phyloP scores from a whole-genome alignment of 2,113 vertebrate genomes.

The Nipponia nippon region DNA sequence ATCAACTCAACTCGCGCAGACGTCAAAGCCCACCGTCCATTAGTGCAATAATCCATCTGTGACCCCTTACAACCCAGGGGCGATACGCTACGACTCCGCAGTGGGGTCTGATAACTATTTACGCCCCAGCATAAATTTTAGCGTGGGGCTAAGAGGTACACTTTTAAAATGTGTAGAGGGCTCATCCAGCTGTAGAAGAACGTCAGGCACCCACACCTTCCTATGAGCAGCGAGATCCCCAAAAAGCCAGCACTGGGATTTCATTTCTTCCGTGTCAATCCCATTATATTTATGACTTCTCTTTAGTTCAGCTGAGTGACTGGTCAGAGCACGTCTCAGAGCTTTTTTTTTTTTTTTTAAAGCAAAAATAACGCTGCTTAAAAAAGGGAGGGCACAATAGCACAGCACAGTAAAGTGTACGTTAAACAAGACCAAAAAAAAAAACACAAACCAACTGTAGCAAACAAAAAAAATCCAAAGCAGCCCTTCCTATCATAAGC shows the following conservation, averaged over 20 bases:
- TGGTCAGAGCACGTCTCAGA: conserved; percentile 54
- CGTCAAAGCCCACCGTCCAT: background rate
- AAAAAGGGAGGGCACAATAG: background rate
- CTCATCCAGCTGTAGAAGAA: background rate
- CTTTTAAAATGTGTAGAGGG: background rate
- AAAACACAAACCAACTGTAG: conserved; percentile 25
- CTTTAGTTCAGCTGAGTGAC: conserved; percentile 38
- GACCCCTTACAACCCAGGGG: background rate
- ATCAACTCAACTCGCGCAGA: background rate
- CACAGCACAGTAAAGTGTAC: background rate
- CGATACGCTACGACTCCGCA: background rate
- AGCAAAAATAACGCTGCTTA: conserved; percentile 44
- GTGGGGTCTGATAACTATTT: background rate
- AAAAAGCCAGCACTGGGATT: conserved; percentile 36
- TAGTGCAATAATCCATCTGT: background rate
- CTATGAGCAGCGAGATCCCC: background rate
- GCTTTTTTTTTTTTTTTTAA: background rate
- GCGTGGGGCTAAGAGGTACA: background rate
- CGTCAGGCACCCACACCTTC: background rate
- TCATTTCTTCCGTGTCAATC: conserved; percentile 52
- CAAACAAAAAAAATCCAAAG: conserved; percentile 69
- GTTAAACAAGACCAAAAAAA: conserved; percentile 29
- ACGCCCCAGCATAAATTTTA: background rate
- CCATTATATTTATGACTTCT: conserved; percentile 40
- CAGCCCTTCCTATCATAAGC: conserved; percentile 74